These are phyloP conservation scores for Drosophila littoralis DNA, from an alignment of 1,140 invertebrate genomes.

Conservation along the genomic window DNA sequence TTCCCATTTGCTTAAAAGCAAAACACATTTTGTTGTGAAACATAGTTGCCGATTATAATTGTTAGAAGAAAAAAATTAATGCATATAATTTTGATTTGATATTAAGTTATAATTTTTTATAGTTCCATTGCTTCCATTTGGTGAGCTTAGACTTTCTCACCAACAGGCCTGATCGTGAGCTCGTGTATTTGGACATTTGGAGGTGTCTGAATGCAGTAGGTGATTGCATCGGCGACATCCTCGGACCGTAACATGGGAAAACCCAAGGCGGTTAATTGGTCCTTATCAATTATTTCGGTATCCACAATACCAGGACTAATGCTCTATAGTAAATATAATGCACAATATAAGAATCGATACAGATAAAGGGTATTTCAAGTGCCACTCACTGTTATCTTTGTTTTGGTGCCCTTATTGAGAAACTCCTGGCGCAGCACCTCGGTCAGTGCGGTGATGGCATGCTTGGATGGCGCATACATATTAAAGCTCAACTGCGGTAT, in stretches of 20 bases:
- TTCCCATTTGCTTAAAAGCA: no score
- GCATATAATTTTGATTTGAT: no score
- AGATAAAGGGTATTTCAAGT: background rate
- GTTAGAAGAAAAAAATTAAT: no score
- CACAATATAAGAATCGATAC: background rate
- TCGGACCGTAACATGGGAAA: conserved; percentile 72
- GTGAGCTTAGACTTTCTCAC: conserved; percentile 60
- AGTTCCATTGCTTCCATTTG: no score
- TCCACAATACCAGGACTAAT: conserved; percentile 85
- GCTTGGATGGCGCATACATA: conserved; percentile 5
- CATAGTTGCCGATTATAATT: no score
- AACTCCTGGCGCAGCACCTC: no score
- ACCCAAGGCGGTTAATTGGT: no score
- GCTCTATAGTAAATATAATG: conserved; percentile 77
- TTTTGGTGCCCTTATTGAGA: no score
- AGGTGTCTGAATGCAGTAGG: conserved; percentile 86
- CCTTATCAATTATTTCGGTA: conserved; percentile 48
- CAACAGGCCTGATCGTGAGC: conserved; percentile 72
- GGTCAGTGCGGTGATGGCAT: no score
- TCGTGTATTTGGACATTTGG: conserved; percentile 80
- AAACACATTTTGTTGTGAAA: no score
- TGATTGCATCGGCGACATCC: conserved; percentile 86
- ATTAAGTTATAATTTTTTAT: no score
- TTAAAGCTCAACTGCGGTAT: conserved; percentile 60
- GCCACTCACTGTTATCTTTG: conserved; percentile 84